Base-by-base conservation (phyloP, 2,797 vertebrate species). In the Emydoidea blandingii region DNA sequence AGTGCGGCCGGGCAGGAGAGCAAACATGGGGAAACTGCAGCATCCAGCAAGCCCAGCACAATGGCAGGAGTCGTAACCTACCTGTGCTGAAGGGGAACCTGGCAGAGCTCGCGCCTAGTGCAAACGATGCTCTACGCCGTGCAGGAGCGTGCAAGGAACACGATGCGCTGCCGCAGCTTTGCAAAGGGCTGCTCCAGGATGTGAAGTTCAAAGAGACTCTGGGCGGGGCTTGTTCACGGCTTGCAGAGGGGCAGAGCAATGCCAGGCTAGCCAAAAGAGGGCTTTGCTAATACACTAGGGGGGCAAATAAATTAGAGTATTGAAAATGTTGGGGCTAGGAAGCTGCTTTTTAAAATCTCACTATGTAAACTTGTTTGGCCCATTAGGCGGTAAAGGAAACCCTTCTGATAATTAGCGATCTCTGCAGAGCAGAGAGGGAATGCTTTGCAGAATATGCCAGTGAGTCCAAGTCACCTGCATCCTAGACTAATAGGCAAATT, bases 141-240 rank as follows among this genome's bases (percentile, higher is more conserved):
- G 62, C 62, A n/a, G 34, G 16, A 65, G 8, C 10, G 34, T 9
- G 62, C 34, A 65, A 65, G 62, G 34, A n/a, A 19, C 15, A 18
- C 2, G 8, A 34, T 4, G 2, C 4, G 34, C 31, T 7, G 5
- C 57, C 14, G 2, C 62, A n/a, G 34, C 62, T 65, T n/a, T n/a
- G 34, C 62, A n/a, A n/a, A 19, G 62, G 34, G 34, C 59, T 65
- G 62, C 62, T 65, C 8, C 31, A 19, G 34, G 62, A n/a, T 19
- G 34, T 65, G 34, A n/a, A 8, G 16, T 34, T n/a, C 62, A 18
- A n/a, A 65, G 15, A 65, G 62, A n/a, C 9, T 3, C 34, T 37
- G 65, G 59, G 14, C 7, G 31, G 59, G 59, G 59, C 31, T 68
- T 68, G 16, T 68, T n/a, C 65, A 11, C 4, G 5, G 65, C 65